phyloP scores from a whole-genome alignment of 92 coral and sea anemone genomes.

The Palythoa grandiflora region DNA sequence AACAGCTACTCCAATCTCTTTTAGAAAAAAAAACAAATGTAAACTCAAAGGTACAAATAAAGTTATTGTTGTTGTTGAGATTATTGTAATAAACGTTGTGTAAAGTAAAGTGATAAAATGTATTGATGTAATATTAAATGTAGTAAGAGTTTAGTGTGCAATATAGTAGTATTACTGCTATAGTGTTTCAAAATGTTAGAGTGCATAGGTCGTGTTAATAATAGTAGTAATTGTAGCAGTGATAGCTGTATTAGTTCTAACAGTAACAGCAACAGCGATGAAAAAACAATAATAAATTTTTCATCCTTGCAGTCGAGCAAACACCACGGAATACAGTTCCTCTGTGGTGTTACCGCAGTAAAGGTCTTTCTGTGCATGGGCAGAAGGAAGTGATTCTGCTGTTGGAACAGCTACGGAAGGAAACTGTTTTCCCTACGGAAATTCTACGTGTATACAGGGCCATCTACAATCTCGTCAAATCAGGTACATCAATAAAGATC shows the following conservation, averaged over 20 bases:
- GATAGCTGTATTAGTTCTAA: background rate
- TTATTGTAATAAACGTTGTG: background rate
- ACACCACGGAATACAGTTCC: constrained; percentile 12
- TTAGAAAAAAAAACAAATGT: no score
- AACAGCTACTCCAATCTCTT: no score
- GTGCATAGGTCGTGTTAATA: no score
- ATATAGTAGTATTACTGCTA: no score
- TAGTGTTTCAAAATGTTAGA: no score
- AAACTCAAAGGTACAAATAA: no score
- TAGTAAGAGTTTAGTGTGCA: background rate
- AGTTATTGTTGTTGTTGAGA: no score
- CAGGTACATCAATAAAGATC: constrained; percentile 52
- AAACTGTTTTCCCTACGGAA: constrained; percentile 84
- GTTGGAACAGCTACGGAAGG: constrained; percentile 59
- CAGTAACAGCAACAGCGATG: background rate
- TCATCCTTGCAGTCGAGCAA: constrained; percentile 1
- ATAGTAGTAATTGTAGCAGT: no score
- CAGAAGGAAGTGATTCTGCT: constrained; percentile 36
- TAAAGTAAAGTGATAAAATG: background rate
- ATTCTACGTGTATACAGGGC: constrained; percentile 80
- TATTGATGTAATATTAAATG: background rate
- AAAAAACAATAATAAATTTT: background rate
- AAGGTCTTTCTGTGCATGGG: constrained; percentile 25
- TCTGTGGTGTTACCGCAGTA: constrained; percentile 32
- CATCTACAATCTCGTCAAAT: constrained; percentile 62